A percentile compares a stretch with the other conserved stretches of the same genome.
phyloP scores from a whole-genome alignment of 2,113 vertebrate genomes.

The Eclectus roratus region DNA sequence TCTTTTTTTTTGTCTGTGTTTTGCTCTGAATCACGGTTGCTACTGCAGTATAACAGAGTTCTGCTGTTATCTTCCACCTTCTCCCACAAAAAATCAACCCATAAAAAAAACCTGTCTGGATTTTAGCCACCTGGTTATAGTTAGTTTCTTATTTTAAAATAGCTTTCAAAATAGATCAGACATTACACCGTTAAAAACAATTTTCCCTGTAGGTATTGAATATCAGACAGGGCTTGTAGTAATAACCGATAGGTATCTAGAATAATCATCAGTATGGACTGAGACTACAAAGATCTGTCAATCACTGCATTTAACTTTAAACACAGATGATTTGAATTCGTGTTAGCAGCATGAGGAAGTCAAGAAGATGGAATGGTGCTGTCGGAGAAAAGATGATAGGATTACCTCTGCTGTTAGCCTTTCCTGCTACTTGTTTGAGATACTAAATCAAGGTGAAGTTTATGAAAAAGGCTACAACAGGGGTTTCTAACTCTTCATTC shows the following conservation, averaged over 20 bases:
- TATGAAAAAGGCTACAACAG: constrained; percentile 81
- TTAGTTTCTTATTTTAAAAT: constrained; percentile 82
- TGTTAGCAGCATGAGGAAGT: constrained; percentile 82
- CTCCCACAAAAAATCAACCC: not conserved
- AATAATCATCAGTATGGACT: constrained; percentile 77
- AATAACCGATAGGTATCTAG: constrained; percentile 84
- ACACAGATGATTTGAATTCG: constrained; percentile 83
- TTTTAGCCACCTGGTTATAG: constrained; percentile 79
- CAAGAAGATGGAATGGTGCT: constrained; percentile 76
- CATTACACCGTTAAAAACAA: constrained; percentile 79
- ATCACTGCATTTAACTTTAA: constrained; percentile 78
- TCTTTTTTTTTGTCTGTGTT: not conserved
- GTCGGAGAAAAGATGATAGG: constrained; percentile 80
- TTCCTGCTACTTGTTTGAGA: constrained; percentile 73
- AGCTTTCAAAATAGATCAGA: constrained; percentile 80
- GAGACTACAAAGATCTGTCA: constrained; percentile 80
- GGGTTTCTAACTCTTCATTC: constrained; percentile 80
- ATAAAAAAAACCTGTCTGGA: constrained; percentile 47
- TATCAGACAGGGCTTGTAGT: constrained; percentile 80
- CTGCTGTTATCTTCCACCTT: constrained; percentile 14
- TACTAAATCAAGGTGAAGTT: constrained; percentile 83
- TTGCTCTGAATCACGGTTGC: constrained; percentile 1
- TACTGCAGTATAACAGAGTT: constrained; percentile 1
- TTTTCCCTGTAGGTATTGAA: constrained; percentile 81
- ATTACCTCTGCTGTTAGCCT: constrained; percentile 79